A percentile compares a stretch with the other conserved stretches of the same genome.
phyloP scores from a whole-genome alignment of 2,113 vertebrate species.

The Xyliphius kryptos region DNA sequence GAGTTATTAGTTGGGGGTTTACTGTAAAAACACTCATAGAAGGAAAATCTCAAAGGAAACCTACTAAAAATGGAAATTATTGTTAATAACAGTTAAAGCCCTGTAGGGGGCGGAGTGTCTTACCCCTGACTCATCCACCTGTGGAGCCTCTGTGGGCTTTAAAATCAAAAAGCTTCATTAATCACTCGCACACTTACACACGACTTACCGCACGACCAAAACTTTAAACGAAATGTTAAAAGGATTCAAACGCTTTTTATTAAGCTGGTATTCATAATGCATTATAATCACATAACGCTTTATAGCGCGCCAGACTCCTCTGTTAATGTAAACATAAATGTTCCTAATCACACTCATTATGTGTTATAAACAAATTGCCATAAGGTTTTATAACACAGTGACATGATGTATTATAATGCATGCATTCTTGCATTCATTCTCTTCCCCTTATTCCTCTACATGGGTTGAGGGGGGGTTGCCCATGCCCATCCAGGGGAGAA shows the following conservation, averaged over 20 bases:
- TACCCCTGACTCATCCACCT: conserved; percentile 95
- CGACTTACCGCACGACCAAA: conserved; percentile 41
- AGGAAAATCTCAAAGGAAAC: conserved; percentile 41
- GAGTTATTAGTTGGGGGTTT: conserved; percentile 19
- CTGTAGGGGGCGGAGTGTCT: conserved; percentile 66
- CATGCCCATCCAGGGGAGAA: too few relatives aligned
- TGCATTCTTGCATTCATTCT: neutral
- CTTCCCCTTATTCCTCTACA: too few relatives aligned
- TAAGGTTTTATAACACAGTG: too few relatives aligned
- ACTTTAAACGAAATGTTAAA: neutral
- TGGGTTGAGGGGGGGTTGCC: too few relatives aligned
- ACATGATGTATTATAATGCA: neutral
- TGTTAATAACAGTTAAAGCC: conserved; percentile 73
- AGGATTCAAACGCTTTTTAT: too few relatives aligned
- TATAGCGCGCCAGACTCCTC: too few relatives aligned
- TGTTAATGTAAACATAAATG: too few relatives aligned
- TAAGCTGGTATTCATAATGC: too few relatives aligned
- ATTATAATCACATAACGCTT: too few relatives aligned
- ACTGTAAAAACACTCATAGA: conserved; percentile 6
- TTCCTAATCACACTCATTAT: neutral
- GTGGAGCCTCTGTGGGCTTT: conserved; percentile 97
- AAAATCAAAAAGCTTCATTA: conserved; percentile 76
- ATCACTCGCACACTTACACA: conserved; percentile 70
- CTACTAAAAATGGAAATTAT: conserved; percentile 62
- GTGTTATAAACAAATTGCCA: neutral